These are phyloP conservation scores for Cyphomyrus discorhynchus DNA, from an alignment of 2,113 vertebrate genomes.

Conservation along the genomic window DNA sequence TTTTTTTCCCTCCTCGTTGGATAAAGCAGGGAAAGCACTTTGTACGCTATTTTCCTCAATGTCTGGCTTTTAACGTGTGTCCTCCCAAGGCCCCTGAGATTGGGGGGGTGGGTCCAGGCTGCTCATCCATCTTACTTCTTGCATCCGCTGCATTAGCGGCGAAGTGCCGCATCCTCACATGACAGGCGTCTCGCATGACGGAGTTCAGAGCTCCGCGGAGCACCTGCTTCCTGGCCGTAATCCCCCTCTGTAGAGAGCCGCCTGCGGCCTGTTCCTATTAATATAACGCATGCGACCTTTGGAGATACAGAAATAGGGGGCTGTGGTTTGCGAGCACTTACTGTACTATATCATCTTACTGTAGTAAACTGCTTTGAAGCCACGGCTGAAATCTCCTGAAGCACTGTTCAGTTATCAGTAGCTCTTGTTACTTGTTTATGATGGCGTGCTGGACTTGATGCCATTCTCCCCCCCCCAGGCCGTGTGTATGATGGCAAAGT, in stretches of 20 bases:
- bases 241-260: not conserved
- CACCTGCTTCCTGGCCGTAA: not conserved
- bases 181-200: not conserved
- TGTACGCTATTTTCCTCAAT: not conserved
- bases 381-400: not conserved
- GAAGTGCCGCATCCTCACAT: not conserved
- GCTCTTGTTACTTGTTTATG: not conserved
- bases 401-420: not conserved
- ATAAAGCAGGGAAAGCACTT: not conserved
- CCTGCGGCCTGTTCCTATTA: not conserved
- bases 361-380: not conserved
- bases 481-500: conserved; percentile 88
- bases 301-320: not conserved
- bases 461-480: conserved; percentile 51
- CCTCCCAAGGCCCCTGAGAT: not conserved
- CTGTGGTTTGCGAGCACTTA: not conserved
- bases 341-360: conserved; percentile 1
- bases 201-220: not conserved
- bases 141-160: no score
- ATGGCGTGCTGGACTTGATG: not conserved
- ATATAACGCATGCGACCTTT: not conserved
- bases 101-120: not conserved
- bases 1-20: not conserved
- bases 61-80: not conserved
- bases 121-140: not conserved